Conservation (phyloP, 2,888 invertebrate species). For the Hipparchia semele region DNA sequence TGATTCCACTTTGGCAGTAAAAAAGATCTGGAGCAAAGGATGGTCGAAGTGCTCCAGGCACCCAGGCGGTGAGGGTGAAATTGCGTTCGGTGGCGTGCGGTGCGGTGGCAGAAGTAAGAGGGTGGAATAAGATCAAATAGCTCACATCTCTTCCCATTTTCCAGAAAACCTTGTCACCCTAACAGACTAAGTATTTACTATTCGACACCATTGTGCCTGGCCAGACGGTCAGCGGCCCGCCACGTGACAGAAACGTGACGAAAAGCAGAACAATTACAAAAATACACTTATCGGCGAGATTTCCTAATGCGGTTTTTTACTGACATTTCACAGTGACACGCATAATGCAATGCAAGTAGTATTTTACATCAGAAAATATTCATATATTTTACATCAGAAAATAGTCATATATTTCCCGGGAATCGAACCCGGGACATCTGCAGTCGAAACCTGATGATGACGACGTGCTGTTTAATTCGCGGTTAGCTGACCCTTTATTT, state of each 20-base stretch:
- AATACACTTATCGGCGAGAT: constrained; percentile 31
- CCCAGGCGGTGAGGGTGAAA: too few species aligned
- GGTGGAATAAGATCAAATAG: too few species aligned
- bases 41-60: too few species aligned
- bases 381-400: neutral
- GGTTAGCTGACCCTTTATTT: too few species aligned
- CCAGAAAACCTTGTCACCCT: neutral
- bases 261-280: constrained; percentile 27
- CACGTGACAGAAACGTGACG: constrained; percentile 38
- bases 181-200: neutral
- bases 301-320: constrained; percentile 31
- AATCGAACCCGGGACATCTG: too few species aligned
- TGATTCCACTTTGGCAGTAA: too few species aligned
- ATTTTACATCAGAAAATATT: neutral
- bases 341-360: constrained; percentile 3
- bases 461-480: too few species aligned
- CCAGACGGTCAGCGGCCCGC: constrained; percentile 42
- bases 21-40: too few species aligned
- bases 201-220: neutral
- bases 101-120: too few species aligned
- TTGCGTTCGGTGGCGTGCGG: too few species aligned
- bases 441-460: too few species aligned
- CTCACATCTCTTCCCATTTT: neutral
- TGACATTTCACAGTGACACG: constrained; percentile 13
- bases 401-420: too few species aligned